These are phyloP conservation scores for Eufriesea mexicana DNA, from an alignment of 1,140 invertebrate genomes.

Conservation along the genomic window DNA sequence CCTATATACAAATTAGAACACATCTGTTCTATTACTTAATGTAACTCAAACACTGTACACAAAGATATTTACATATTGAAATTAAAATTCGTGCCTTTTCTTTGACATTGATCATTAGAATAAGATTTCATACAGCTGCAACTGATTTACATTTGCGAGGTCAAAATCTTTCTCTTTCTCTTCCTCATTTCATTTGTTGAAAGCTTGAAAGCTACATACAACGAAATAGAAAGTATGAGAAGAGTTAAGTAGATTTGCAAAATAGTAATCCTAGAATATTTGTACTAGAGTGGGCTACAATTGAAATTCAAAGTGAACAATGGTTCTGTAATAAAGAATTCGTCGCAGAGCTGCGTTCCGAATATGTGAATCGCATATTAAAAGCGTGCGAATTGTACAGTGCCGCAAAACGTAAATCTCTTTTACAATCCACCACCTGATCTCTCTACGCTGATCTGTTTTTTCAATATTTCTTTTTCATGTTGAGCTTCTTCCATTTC, in stretches of 20 bases:
- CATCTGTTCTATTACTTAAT: neutral
- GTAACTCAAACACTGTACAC: constrained; percentile 33
- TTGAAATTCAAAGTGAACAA: constrained; percentile 16
- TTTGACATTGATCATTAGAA: neutral
- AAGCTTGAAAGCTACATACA: constrained; percentile 5
- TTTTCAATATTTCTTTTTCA: constrained; percentile 88
- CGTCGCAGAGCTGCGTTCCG: neutral
- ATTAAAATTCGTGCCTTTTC: constrained; percentile 9
- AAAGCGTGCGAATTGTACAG: constrained; percentile 21
- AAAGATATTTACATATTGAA: constrained; percentile 50
- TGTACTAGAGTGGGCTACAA: constrained; percentile 17
- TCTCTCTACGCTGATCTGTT: constrained; percentile 94
- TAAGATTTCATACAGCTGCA: neutral
- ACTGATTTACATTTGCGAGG: neutral
- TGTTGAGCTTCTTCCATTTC: constrained; percentile 93
- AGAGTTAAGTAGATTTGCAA: neutral
- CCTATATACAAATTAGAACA: constrained; percentile 24
- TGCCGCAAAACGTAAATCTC: neutral
- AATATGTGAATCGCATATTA: neutral
- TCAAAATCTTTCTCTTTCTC: neutral
- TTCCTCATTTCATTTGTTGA: neutral
- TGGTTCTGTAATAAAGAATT: constrained; percentile 38
- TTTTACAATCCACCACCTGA: constrained; percentile 95
- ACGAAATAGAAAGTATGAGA: constrained; percentile 36
- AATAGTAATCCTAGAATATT: constrained; percentile 12